Evolutionary conservation across 2,797 vertebrate species (phyloP).

Genomic region (Aulostomus chinensis): DNA sequence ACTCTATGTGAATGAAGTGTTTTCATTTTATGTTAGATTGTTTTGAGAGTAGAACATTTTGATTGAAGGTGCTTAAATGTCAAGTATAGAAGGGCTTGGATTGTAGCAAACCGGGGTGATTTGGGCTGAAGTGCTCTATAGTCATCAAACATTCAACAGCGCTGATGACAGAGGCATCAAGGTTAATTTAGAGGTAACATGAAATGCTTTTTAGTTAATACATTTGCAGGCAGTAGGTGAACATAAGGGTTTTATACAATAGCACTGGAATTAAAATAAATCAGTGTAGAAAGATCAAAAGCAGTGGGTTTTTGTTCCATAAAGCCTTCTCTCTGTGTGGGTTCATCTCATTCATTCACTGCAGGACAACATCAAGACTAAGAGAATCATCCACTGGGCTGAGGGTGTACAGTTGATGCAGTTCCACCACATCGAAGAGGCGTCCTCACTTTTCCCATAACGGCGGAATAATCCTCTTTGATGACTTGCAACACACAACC

Average conservation of each 20-base stretch:
- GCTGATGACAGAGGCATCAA: slow-evolving; percentile 41
- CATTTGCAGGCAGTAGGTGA: slow-evolving; percentile 14
- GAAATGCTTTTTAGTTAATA: slow-evolving; percentile 34
- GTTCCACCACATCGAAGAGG: slow-evolving; percentile 12
- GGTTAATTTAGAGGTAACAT: slow-evolving; percentile 51
- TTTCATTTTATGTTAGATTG: slow-evolving; percentile 57
- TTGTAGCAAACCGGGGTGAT: slow-evolving; percentile 65
- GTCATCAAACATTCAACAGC: slow-evolving; percentile 60
- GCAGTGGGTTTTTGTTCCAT: slow-evolving; percentile 4
- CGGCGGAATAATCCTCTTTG: slow-evolving; percentile 11
- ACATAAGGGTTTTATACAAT: slow-evolving; percentile 5
- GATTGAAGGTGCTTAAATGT: slow-evolving; percentile 69
- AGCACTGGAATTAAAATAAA: slow-evolving; percentile 14
- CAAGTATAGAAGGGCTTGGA: slow-evolving; percentile 53
- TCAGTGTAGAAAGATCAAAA: slow-evolving; percentile 5
- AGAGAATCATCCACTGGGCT: slow-evolving; percentile 17
- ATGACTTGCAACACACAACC: slow-evolving; percentile 21
- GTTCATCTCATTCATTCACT: slow-evolving; percentile 19
- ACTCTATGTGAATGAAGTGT: slow-evolving; percentile 34
- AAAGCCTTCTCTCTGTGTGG: slow-evolving; percentile 2
- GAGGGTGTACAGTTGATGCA: neutral
- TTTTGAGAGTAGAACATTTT: slow-evolving; percentile 48
- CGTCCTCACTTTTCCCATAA: slow-evolving; percentile 7
- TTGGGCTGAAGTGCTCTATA: slow-evolving; percentile 64
- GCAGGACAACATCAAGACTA: slow-evolving; percentile 5